Evolutionary conservation across 2,888 invertebrate species (phyloP).

Genomic region (Tethea ocularis): DNA sequence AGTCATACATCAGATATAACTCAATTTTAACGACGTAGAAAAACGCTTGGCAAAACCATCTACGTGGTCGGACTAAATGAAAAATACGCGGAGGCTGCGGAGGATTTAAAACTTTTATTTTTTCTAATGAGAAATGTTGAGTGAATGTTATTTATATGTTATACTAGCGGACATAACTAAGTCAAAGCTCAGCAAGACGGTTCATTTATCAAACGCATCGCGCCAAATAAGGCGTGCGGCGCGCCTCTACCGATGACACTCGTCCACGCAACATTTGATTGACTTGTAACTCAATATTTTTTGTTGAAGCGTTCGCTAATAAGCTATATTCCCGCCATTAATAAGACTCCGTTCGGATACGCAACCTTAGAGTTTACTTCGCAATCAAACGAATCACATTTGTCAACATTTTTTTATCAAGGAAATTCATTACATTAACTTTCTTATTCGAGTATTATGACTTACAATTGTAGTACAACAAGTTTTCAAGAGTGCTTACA

Average conservation of each 20-base stretch:
- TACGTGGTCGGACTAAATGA: slow-evolving; percentile 28
- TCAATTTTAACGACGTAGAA: slow-evolving; percentile 30
- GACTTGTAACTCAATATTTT: slow-evolving; percentile 63
- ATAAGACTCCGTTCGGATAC: slow-evolving; percentile 28
- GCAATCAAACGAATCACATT: background rate
- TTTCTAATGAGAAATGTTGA: slow-evolving; percentile 16
- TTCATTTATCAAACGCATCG: slow-evolving; percentile 51
- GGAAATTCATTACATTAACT: too few relatives aligned
- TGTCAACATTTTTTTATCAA: too few relatives aligned
- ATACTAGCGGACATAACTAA: slow-evolving; percentile 32
- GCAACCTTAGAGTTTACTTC: background rate
- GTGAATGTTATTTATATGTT: slow-evolving; percentile 37
- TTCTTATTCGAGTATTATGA: too few relatives aligned
- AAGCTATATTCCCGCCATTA: slow-evolving; percentile 23
- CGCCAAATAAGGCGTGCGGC: slow-evolving; percentile 61
- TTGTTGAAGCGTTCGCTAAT: slow-evolving; percentile 18
- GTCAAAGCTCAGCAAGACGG: slow-evolving; percentile 37
- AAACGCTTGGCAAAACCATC: slow-evolving; percentile 29
- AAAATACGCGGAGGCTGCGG: slow-evolving; percentile 10
- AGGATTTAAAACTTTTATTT: slow-evolving; percentile 9
- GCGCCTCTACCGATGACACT: slow-evolving; percentile 61
- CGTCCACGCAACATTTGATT: slow-evolving; percentile 57
- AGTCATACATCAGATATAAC: slow-evolving; percentile 31
- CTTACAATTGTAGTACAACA: too few relatives aligned
- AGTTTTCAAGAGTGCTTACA: too few relatives aligned